Conservation (phyloP, 2,888 invertebrate genomes). For the Synanthedon vespiformis region DNA sequence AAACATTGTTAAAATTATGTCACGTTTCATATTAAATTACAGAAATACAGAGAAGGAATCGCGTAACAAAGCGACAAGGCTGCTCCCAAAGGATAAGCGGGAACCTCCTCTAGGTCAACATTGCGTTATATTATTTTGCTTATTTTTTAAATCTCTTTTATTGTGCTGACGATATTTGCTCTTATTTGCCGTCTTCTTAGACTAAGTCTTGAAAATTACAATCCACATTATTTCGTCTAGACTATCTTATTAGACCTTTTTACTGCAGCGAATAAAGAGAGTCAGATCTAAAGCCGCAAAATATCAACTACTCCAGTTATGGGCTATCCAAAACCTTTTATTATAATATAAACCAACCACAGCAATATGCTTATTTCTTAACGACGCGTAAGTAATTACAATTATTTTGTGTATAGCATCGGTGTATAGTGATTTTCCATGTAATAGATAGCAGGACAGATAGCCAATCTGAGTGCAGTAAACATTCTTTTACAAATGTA, state of each 20-base stretch:
- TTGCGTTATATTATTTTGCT: constrained; percentile 29
- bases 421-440: too few species aligned
- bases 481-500: too few species aligned
- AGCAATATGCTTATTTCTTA: too few species aligned
- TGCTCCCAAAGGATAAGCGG: constrained; percentile 4
- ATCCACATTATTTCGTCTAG: not conserved
- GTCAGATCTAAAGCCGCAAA: too few species aligned
- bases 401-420: too few species aligned
- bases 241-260: not conserved
- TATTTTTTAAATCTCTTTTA: constrained; percentile 12
- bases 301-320: too few species aligned
- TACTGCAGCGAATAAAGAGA: too few species aligned
- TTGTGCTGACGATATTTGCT: not conserved
- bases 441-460: too few species aligned
- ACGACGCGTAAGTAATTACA: too few species aligned
- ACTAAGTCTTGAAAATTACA: not conserved
- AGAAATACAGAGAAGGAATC: constrained; percentile 23
- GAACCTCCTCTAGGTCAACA: constrained; percentile 25
- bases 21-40: constrained; percentile 47
- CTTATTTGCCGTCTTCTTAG: not conserved
- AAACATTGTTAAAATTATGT: constrained; percentile 24
- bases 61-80: constrained; percentile 22
- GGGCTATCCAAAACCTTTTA: too few species aligned
- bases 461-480: too few species aligned
- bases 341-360: too few species aligned